Base-by-base conservation (phyloP, 2,888 invertebrate species). In the Aspidiotus rigidus region DNA sequence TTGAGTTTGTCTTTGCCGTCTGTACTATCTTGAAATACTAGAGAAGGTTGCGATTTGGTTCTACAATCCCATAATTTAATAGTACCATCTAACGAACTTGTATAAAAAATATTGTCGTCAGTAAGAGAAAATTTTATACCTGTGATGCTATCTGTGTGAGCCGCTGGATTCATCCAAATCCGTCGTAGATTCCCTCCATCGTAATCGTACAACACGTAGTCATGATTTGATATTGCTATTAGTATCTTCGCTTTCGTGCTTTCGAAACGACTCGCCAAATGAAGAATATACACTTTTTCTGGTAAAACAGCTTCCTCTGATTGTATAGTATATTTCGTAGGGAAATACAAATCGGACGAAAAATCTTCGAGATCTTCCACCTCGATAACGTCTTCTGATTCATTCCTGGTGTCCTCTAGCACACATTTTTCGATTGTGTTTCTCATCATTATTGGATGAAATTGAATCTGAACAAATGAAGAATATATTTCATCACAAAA, bases 51-150 rank as follows among this genome's bases (percentile, higher is more conserved):
- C 60, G 78, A 81, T 69, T 82, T 80, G 0, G 79, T 78, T 74
- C 88, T 78, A 2, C 84, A 79, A 76, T 88, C 88, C 83, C 85
- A 87, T 64, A 85, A 75, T 74, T 71, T 73, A 42, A 72, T 71
- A 42, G 69, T 71, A 39, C 72, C 71, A 70, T 72, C 69, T 7
- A 64, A 49, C 28, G 70, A 71, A 41, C 71, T 70, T 40, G 69
- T 67, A 16, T 71, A 72, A 42, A 72, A 59, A 10, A 57, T 11
- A 17, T 66, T 41, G 1, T 42, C 59, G 7, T 59, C 66, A 2
- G 40, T 15, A 17, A 10, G 13, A 10, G 56, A 15, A 16, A 66
- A 44, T 44, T 66, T 59, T 2, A 66, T 15, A 17, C 13, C 66
- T 11, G 59, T 66, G 41, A 66, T 66, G 7, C 57, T 40, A 28